Base-by-base conservation (phyloP, 2,113 vertebrate species). In the Cyrtonyx montezumae region DNA sequence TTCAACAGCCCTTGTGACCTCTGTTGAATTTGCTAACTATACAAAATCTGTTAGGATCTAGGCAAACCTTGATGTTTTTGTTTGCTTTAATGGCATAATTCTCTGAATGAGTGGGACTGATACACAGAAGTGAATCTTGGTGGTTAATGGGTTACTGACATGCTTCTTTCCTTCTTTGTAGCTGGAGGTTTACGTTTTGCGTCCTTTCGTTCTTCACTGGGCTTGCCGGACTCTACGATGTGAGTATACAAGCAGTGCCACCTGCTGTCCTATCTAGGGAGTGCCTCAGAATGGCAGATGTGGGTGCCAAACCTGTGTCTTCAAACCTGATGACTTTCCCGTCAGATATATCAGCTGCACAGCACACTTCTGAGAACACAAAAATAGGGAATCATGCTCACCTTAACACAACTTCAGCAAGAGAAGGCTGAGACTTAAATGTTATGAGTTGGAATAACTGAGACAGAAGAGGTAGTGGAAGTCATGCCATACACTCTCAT, bases 101-200 rank as follows among this genome's bases (percentile, higher is more conserved):
- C 61, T 84, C 40, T 65, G 51, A 53, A 11, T 11, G 23, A 34
- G 11, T 15, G 36, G 46, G 40, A 55, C n/a, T 19, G 34, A 32
- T 34, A 18, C 5, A 18, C 14, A 34, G 67, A 63, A 6, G 4
- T 85, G 56, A 36, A 84, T 11, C 34, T 56, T 32, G 18, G 11
- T n/a, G 34, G 9, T 40, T n/a, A 4, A 25, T n/a, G 32, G 30
- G 20, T 9, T 63, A 67, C 76, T 95, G 58, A 95, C 1, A 0
- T 4, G 2, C n/a, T 89, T 75, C 10, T 91, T 85, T 87, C 56
- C 65, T 89, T 59, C 3, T 92, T 96, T 96, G 46, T 96, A 99
- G 99, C 79, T 99, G 99, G 99, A 98, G 98, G 87, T 99, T 98
- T 79, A 65, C 92, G 13, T 99, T 99, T 96, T 99, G 99, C 91